Evolutionary conservation across 1,140 invertebrate species (phyloP).

Genomic region (Portunus trituberculatus): DNA sequence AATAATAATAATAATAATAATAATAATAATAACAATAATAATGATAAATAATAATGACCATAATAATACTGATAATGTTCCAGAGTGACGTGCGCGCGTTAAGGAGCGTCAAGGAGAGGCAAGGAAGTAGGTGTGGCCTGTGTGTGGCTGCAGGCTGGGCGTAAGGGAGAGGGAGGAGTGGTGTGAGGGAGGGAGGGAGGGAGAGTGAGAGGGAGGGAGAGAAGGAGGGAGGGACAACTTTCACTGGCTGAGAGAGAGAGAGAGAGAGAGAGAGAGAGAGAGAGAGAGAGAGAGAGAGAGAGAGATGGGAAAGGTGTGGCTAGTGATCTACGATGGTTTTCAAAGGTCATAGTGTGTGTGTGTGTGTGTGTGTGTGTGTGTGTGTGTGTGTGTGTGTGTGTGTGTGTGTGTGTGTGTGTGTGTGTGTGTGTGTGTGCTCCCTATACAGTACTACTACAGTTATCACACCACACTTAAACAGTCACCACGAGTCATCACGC

Average conservation of each 20-base stretch:
- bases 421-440: constrained; percentile 25
- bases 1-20: constrained; percentile 1
- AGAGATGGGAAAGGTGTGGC: too few species aligned
- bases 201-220: neutral
- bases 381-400: constrained; percentile 47
- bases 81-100: too few species aligned
- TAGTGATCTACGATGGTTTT: too few species aligned
- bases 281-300: too few species aligned
- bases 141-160: neutral
- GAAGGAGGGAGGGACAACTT: neutral
- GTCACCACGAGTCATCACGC: too few species aligned
- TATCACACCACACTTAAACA: too few species aligned
- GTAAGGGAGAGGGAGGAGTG: neutral
- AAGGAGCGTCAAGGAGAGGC: too few species aligned
- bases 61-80: too few species aligned
- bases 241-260: constrained; percentile 13
- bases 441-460: too few species aligned
- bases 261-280: neutral
- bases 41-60: neutral
- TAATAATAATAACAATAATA: neutral
- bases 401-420: constrained; percentile 51
- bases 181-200: neutral
- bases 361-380: neutral
- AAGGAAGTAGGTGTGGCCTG: too few species aligned
- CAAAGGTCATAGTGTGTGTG: too few species aligned